These are phyloP conservation scores for Exocentrus adspersus DNA, from an alignment of 2,888 invertebrate species.

Conservation along the genomic window DNA sequence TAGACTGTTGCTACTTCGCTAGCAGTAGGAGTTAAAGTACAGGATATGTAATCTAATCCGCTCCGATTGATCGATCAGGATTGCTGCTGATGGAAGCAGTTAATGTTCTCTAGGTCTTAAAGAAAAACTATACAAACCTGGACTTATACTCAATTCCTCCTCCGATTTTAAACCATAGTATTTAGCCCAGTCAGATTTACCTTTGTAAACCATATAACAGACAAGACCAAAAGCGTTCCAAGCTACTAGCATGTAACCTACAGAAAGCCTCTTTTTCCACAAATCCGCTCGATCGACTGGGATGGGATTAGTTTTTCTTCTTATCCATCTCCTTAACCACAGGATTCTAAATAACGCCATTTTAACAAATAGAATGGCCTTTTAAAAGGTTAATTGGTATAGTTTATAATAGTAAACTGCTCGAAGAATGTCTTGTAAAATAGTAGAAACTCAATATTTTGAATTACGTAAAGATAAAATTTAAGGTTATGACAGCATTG, in stretches of 20 bases:
- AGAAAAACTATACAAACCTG: constrained; percentile 63
- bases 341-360: constrained; percentile 64
- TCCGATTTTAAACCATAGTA: constrained; percentile 72
- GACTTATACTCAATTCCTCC: constrained; percentile 67
- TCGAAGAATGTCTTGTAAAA: no score
- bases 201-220: constrained; percentile 68
- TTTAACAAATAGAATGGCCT: not conserved
- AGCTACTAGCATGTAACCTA: constrained; percentile 72
- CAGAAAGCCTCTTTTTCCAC: constrained; percentile 72
- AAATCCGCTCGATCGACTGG: constrained; percentile 65
- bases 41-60: no score
- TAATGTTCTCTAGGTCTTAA: no score
- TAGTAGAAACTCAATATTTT: no score
- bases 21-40: no score
- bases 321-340: constrained; percentile 66
- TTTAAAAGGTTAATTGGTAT: no score
- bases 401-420: no score
- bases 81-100: no score
- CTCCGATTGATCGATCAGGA: no score
- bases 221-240: constrained; percentile 79
- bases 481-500: no score
- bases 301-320: constrained; percentile 66
- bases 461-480: no score
- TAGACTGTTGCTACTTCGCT: no score
- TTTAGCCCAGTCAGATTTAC: constrained; percentile 75